These are phyloP conservation scores for Beris morrisii DNA, from an alignment of 2,888 invertebrate species.

Conservation along the genomic window DNA sequence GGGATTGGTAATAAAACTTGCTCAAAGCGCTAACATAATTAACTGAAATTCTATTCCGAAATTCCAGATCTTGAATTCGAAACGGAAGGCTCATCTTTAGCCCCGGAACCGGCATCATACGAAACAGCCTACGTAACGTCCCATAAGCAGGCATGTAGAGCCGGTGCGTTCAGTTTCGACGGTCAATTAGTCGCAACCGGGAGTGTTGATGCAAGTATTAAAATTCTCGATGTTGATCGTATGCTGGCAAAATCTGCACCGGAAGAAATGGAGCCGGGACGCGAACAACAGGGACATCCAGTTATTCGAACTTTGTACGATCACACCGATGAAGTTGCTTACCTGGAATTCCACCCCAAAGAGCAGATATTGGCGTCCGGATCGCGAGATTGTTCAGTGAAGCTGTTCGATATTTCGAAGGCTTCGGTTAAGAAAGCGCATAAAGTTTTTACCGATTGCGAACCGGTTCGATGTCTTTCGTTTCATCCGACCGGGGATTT, in stretches of 20 bases:
- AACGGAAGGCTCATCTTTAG: constrained; percentile 88
- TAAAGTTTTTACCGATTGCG: constrained; percentile 92
- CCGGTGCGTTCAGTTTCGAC: constrained; percentile 93
- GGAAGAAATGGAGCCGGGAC: constrained; percentile 78
- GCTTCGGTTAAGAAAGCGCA: constrained; percentile 98
- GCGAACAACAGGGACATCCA: constrained; percentile 93
- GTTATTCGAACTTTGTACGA: constrained; percentile 94
- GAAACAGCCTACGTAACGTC: constrained; percentile 99
- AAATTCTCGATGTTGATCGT: constrained; percentile 97
- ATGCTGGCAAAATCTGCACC: constrained; percentile 98
- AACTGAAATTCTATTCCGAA: background rate
- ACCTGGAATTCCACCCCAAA: constrained; percentile 93
- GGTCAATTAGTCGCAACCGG: constrained; percentile 97
- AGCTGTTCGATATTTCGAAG: constrained; percentile 97
- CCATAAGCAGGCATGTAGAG: constrained; percentile 93
- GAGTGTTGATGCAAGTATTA: constrained; percentile 97
- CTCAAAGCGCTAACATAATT: background rate
- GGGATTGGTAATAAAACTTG: constrained; percentile 45
- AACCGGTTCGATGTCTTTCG: constrained; percentile 84
- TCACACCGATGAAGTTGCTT: constrained; percentile 96
- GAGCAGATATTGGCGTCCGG: constrained; percentile 95
- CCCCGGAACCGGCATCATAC: constrained; percentile 95
- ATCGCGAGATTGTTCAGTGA: constrained; percentile 89
- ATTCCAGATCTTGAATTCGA: constrained; percentile 88
- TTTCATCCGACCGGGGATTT: constrained; percentile 97